These are phyloP conservation scores for Ruditapes philippinarum DNA, from an alignment of 1,140 invertebrate species.

Conservation along the genomic window DNA sequence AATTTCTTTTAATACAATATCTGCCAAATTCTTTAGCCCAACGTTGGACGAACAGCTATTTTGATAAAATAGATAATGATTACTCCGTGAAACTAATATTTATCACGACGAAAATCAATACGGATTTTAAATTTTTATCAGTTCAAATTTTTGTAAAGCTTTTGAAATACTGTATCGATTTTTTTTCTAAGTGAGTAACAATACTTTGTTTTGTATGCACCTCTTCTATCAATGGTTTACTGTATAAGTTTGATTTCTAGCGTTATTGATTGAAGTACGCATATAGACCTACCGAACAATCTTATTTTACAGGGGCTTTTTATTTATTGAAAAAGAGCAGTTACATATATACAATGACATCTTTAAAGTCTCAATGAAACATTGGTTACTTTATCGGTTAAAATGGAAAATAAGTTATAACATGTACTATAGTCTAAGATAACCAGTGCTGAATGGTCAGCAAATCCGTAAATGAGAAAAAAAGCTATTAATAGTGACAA, in stretches of 20 bases:
- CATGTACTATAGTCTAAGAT: no score
- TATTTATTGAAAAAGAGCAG: no score
- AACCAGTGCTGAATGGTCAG: neutral
- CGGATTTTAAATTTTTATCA: constrained; percentile 16
- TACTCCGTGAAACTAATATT: neutral
- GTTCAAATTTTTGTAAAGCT: neutral
- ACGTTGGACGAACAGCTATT: neutral
- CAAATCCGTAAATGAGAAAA: neutral
- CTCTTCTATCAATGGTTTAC: neutral
- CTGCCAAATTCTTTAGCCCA: neutral
- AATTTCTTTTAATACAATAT: neutral
- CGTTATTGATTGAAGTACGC: no score
- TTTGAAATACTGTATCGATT: constrained; percentile 17
- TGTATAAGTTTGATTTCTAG: no score
- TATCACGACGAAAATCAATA: constrained; percentile 10
- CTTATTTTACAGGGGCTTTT: no score
- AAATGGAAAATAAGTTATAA: neutral
- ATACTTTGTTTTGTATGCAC: neutral
- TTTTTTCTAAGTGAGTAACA: neutral
- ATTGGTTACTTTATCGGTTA: neutral
- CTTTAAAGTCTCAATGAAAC: neutral
- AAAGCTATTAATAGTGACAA: neutral
- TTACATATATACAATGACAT: no score
- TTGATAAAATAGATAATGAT: constrained; percentile 21
- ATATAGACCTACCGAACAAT: no score